Base-by-base conservation (phyloP, 2,888 invertebrate species). In the Drosophila histrio region DNA sequence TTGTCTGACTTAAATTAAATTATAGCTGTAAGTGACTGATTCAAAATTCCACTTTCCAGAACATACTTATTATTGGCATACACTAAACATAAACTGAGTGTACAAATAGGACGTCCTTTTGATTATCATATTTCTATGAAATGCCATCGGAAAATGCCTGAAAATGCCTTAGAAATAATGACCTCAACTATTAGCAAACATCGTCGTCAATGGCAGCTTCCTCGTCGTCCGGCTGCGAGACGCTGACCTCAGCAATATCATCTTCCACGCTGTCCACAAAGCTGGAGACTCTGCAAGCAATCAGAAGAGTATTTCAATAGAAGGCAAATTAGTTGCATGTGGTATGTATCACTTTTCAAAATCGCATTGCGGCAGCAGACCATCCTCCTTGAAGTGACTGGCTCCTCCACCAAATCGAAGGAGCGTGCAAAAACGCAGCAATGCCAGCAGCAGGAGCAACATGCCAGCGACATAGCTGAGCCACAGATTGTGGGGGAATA, bases 391-490 rank as follows among this genome's bases (percentile, higher is more conserved):
- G 34, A 81, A 69, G 9, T 70, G 78, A 4, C 39, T 32, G 38
- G 74, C 79, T 6, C 49, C 58, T 39, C 68, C 77, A 9, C 26
- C 11, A 11, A 21, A 21, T 1, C 46, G 36, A 3, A 91, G 79
- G 47, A 90, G 72, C 36, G 89, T 88, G 61, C 89, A 89, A 19
- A 93, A 83, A 79, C 93, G 91, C 60, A 93, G 87, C 43, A 92
- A 67, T 8, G 93, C 92, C 60, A 93, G 82, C 1, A 92, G 76
- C 22, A 93, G 83, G 28, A 93, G 83, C 78, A 92, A 90, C 39
- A 92, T 89, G 5, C 93, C 93, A 47, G 92, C 92, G 47, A 93
- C 91, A 89, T 93, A 93, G 57, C 93, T 93, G 41, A 93, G 89
- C 93, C 93, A 93, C 46, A 93, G 89, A 89, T 92, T 92, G 74